Conservation (phyloP, 1,140 invertebrate genomes). For the Drosophila tropicalis region DNA sequence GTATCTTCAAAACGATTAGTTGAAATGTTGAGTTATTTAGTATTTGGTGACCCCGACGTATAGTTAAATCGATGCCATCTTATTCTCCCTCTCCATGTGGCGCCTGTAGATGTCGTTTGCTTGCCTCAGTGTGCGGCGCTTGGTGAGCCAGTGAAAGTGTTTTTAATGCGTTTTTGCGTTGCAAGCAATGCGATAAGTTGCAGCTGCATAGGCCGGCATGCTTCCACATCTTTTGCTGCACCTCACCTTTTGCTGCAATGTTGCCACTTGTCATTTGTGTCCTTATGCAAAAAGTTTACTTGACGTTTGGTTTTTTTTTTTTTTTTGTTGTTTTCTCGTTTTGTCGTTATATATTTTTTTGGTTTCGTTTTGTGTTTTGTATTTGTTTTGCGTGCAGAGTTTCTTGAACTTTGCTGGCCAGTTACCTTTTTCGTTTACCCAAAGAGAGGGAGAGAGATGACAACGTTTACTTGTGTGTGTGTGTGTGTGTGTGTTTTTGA, state of each 20-base stretch:
- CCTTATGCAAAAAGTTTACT: constrained; percentile 26
- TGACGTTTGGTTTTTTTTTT: constrained; percentile 13
- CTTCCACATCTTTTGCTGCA: too few species aligned
- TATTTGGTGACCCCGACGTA: too few species aligned
- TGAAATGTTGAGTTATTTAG: too few species aligned
- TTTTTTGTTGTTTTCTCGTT: neutral
- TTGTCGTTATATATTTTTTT: neutral
- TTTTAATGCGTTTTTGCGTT: constrained; percentile 34
- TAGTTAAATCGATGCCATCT: too few species aligned
- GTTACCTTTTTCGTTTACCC: constrained; percentile 20
- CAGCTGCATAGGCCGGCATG: constrained; percentile 19
- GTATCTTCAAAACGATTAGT: too few species aligned
- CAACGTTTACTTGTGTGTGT: neutral
- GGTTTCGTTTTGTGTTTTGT: neutral
- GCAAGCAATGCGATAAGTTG: constrained; percentile 34
- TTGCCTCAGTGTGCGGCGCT: neutral
- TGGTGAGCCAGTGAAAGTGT: constrained; percentile 32
- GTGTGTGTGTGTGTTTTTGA: constrained; percentile 29
- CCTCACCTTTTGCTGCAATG: neutral
- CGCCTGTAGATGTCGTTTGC: neutral
- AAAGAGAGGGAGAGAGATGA: neutral
- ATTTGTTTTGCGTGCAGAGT: constrained; percentile 22
- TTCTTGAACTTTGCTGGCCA: constrained; percentile 22
- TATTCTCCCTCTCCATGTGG: too few species aligned
- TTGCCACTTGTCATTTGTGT: constrained; percentile 16